Percentiles rank a stretch among this genome's conserved stretches.
Evolutionary conservation across 2,113 vertebrate species (phyloP).

Genomic region (Camelus bactrianus): DNA sequence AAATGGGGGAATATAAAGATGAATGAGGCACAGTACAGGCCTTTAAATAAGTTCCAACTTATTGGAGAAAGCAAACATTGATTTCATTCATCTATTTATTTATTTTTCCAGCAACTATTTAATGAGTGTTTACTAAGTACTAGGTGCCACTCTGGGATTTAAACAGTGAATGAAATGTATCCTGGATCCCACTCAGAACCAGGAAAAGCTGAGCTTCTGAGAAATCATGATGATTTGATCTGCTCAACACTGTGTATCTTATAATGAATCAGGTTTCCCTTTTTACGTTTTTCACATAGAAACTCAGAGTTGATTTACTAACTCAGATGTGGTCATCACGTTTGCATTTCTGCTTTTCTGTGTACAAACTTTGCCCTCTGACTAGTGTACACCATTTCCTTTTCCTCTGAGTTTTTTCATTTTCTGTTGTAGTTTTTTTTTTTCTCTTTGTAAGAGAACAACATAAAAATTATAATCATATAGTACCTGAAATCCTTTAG

Average conservation of each 20-base stretch:
- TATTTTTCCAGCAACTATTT: slow-evolving; percentile 57
- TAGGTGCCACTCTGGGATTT: not conserved
- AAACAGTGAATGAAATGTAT: not conserved
- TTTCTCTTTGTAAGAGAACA: not conserved
- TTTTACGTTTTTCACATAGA: not conserved
- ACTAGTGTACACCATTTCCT: not conserved
- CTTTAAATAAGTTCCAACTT: slow-evolving; percentile 24
- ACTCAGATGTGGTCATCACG: not conserved
- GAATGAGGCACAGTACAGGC: not conserved
- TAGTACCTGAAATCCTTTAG: not conserved
- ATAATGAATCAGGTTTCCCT: not conserved
- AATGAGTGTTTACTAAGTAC: not conserved
- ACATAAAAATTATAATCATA: not conserved
- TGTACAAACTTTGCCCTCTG: not conserved
- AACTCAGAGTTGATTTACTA: not conserved
- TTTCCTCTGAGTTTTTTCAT: slow-evolving; percentile 16
- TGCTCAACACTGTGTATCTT: not conserved
- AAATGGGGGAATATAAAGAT: not conserved
- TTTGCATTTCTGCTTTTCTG: not conserved
- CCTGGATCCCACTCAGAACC: not conserved
- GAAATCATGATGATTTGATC: not conserved
- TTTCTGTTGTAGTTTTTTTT: not conserved
- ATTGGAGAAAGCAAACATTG: slow-evolving; percentile 21
- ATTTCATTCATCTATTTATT: slow-evolving; percentile 14
- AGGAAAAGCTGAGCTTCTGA: not conserved